Base-by-base conservation (phyloP, 2,797 vertebrate genomes). In the Novumbra hubbsi region DNA sequence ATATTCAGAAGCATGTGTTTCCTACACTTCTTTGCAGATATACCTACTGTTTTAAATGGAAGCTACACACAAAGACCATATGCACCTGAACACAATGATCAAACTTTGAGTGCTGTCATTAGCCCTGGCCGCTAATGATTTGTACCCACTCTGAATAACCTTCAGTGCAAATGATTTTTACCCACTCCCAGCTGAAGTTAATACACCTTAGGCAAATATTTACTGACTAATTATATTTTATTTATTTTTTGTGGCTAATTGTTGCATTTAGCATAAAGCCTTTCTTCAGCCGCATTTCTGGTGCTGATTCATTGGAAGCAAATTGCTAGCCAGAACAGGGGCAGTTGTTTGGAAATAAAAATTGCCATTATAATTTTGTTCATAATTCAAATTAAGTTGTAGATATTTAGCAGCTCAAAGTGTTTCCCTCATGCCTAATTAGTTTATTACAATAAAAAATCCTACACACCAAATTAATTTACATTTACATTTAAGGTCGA, bases 201-300 rank as follows among this genome's bases (percentile, higher is more conserved):
- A 84, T 67, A 71, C 34, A 38, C 34, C 34, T 7, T 38, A 38
- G 57, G 67, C 65, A 63, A 45, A 55, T 67, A 68, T 82, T 79
- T 79, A 79, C 76, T 76, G 70, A 66, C 74, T 71, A 57, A 88
- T 86, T 81, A 78, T 77, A 71, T 79, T 76, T 87, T 87, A 84
- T 84, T 3, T 3, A 38, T 38, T 38, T 38, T 38, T 38, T 38
- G 34, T 38, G 80, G 68, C 78, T 86, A 88, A 90, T 87, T 90
- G 86, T 86, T 38, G 75, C 80, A 67, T 81, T 65, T 28, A 34
- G 2, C 74, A 74, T 90, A 84, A 90, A 89, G 88, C 87, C 85
- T 89, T 89, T 85, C 73, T 0, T 17, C 15, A 2, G 49, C 70
- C 52, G 73, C 34, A 38, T 3, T 38, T 38, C 8, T 2, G 34